Conservation (phyloP, 1,140 invertebrate genomes). For the Aphaenogaster rudis region DNA sequence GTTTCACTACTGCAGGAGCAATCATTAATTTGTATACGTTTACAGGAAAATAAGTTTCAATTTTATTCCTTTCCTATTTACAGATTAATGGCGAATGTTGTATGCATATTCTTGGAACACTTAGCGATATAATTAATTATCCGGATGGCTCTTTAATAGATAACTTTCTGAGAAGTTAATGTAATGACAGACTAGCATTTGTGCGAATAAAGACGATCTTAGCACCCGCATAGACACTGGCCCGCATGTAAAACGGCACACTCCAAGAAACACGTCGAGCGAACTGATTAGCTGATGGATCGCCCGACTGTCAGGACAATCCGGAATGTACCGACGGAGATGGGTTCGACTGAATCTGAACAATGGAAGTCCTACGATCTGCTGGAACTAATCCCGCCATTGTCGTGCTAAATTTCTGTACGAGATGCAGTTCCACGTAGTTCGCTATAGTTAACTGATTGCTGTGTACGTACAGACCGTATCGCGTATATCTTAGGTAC, state of each 20-base stretch:
- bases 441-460: conserved; percentile 18
- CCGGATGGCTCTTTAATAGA: not conserved
- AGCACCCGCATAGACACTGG: conserved; percentile 31
- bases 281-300: conserved; percentile 66
- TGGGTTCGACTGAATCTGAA: conserved; percentile 50
- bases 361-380: conserved; percentile 48
- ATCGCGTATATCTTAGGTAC: conserved; percentile 10
- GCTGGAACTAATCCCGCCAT: conserved; percentile 54
- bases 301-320: conserved; percentile 44
- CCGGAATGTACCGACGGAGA: conserved; percentile 42
- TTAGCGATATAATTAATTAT: not conserved
- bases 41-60: not conserved
- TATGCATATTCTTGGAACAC: not conserved
- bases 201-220: conserved; percentile 31
- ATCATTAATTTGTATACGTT: conserved; percentile 8
- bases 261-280: conserved; percentile 54
- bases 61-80: not conserved
- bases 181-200: not conserved
- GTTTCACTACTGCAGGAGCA: not conserved
- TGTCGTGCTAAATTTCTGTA: conserved; percentile 60
- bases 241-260: conserved; percentile 60
- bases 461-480: not conserved
- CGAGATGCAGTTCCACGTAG: conserved; percentile 35
- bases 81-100: not conserved
- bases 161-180: conserved; percentile 18